Evolutionary conservation across 92 coral and sea anemone genomes (phyloP), one percentile per base, ranked within the genome.

Genomic region (Bergia sp.): DNA sequence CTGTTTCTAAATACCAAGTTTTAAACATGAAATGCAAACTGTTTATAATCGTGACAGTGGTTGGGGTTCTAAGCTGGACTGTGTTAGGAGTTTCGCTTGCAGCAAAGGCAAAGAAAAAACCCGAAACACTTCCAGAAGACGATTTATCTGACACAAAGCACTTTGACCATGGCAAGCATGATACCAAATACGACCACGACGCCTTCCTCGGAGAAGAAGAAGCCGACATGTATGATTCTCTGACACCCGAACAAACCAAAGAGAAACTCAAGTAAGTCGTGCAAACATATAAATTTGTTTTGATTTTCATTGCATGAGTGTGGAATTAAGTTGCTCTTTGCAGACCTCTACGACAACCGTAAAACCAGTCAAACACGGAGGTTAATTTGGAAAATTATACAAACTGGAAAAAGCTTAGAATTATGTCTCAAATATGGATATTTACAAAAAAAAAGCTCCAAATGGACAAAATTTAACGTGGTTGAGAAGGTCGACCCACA

Each of bases 171-270:
- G 94, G 89, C 40, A 50, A 38, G 7, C 98, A 93, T 20, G 89
- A 89, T n/a, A 3, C 77, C 0, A 83, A 92, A 45, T 93, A 86
- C 85, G 96, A 95, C 75, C 96, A 93, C 23, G 95, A 94, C 12
- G 98, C 98, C 37, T 95, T 95, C 69, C 91, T 95, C 0, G 98
- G 98, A 29, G 89, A 92, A 87, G 90, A 93, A 7, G 81, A 86
- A n/a, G 96, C 98, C 0, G 77, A 53, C 1, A 80, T 65, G 42
- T 94, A 89, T 88, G 81, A 87, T 5, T 73, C 90, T 2, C 78
- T 95, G 21, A 87, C 92, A 0, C 89, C 89, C 0, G 87, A 76
- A 9, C 91, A 93, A 67, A 91, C 91, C 21, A 86, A 91, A 41
- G 89, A 82, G 50, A 89, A 88, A 53, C 93, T 95, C 2, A 93